Percentiles rank a stretch among this genome's conserved stretches.
These are phyloP conservation scores for Eriocheir sinensis DNA, from an alignment of 1,140 invertebrate species.

Conservation along the genomic window DNA sequence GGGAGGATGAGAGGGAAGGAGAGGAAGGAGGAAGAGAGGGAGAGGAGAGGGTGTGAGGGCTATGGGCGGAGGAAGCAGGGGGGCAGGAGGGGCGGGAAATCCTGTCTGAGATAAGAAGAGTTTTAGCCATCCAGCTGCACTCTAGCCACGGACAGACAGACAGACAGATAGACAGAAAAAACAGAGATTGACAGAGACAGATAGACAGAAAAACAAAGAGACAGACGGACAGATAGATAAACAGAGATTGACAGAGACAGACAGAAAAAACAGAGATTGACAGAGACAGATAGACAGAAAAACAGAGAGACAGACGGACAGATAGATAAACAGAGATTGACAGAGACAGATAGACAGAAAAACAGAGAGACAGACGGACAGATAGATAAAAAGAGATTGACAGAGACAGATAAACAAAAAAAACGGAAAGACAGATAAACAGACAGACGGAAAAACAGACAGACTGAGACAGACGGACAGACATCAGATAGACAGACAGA, in stretches of 20 bases:
- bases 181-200: not conserved
- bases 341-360: not conserved
- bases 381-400: not conserved
- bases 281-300: too few species aligned
- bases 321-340: not conserved
- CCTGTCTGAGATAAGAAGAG: conserved; percentile 12
- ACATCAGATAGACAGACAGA: too few species aligned
- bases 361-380: not conserved
- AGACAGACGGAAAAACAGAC: too few species aligned
- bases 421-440: not conserved
- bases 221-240: not conserved
- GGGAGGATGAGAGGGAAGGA: too few species aligned
- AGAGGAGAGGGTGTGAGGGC: not conserved
- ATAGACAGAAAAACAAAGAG: not conserved
- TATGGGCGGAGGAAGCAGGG: not conserved
- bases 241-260: not conserved
- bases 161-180: not conserved
- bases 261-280: too few species aligned
- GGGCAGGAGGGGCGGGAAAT: not conserved
- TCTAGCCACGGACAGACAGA: not conserved
- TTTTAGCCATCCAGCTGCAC: conserved; percentile 11
- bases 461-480: too few species aligned
- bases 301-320: not conserved
- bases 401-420: not conserved
- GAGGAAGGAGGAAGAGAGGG: not conserved